phyloP scores from a whole-genome alignment of 2,797 vertebrate species.

The Phalloptychus januarius region DNA sequence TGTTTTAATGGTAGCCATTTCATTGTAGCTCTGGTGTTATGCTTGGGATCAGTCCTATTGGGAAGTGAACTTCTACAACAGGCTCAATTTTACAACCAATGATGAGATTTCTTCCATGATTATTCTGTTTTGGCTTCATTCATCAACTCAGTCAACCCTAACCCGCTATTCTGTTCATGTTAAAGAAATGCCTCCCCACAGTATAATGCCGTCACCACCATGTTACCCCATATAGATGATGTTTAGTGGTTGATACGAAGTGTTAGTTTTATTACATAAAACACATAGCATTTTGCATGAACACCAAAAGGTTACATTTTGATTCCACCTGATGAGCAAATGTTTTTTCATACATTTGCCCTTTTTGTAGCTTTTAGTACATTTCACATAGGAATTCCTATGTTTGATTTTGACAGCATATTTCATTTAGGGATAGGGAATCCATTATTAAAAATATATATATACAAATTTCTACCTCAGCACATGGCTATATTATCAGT shows the following conservation, averaged over 20 bases:
- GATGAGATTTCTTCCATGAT: neutral
- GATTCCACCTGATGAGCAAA: neutral
- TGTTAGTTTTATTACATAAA: constrained; percentile 1
- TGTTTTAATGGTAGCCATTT: neutral
- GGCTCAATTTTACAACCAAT: neutral
- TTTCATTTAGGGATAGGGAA: neutral
- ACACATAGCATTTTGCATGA: neutral
- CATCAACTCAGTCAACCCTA: neutral
- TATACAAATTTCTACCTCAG: no score
- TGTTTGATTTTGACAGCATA: neutral
- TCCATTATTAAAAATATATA: no score
- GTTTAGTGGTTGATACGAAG: neutral
- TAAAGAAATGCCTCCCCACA: neutral
- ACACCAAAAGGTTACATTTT: neutral
- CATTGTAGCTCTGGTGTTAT: neutral
- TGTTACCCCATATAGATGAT: neutral
- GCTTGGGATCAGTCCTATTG: neutral
- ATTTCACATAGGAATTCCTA: neutral
- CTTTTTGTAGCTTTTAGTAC: neutral
- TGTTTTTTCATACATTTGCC: no score
- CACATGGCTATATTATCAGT: no score
- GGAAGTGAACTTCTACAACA: neutral
- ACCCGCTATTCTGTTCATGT: neutral
- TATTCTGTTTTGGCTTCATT: neutral
- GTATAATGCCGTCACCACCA: neutral